Evolutionary conservation across 1,140 invertebrate species (phyloP), one percentile per base, ranked within the genome.

Genomic region (Portunus trituberculatus): DNA sequence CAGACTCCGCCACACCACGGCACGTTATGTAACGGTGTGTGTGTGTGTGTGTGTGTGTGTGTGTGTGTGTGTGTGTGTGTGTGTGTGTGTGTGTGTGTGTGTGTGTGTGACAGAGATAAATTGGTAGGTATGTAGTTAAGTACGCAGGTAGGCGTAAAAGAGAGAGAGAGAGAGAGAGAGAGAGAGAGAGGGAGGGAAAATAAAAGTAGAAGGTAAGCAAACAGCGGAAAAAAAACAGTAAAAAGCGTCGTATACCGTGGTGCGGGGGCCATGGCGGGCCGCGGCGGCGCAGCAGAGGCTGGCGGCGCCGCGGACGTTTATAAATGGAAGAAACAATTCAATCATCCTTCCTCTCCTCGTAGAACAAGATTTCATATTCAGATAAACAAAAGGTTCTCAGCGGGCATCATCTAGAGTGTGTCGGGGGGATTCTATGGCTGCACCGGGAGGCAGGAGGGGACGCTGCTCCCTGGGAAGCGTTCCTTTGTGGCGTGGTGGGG

Each of bases 121-220:
- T 76, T 2, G 12, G 67, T n/a, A 7, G 12, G 67, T 76, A 7
- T 76, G 67, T n/a, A 7, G 12, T 12, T 76, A 7, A 7, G 67
- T 76, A 7, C 20, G 67, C 25, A 7, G 12, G 67, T n/a, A 7
- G 6, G 67, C 6, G 67, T n/a, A 20, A n/a, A 20, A 76, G 67
- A 76, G 67, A 76, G 67, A 76, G 67, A 76, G 67, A 76, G 67
- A 76, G 67, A 76, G 67, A 76, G 67, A 76, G 67, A 76, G 67
- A 76, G 67, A 76, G 67, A 76, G 67, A 76, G 67, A 76, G 67
- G n/a, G 67, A 76, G 67, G n/a, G 67, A 76, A 25, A 25, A 76
- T 25, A n/a, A n/a, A 76, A n/a, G n/a, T 25, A 76, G 67, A 76
- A n/a, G 6, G 67, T n/a, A n/a, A n/a, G 67, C 6, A n/a, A 76